Evolutionary conservation across 2,797 vertebrate genomes (phyloP), one percentile per base, ranked within the genome.

Genomic region (Betta splendens): DNA sequence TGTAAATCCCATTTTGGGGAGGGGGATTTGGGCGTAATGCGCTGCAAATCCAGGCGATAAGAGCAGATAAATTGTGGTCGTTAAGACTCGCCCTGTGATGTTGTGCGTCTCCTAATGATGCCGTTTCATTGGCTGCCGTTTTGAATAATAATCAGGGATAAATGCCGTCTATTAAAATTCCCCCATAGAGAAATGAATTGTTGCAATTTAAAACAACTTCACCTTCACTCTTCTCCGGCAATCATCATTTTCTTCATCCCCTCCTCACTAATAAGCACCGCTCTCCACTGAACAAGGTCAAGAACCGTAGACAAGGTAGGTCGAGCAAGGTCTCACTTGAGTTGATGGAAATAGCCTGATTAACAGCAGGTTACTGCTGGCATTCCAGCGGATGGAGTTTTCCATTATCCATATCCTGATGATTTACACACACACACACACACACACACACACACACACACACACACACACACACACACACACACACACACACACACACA

Each of bases 381-480:
- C 38, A 73, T 70, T 67, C 77, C 46, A 46, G 51, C 68, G 55
- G 62, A 64, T 76, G 63, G 43, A 53, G 44, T 70, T 51, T 61
- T 69, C 53, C 60, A 47, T 55, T 69, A 61, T 62, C 51, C 40
- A 39, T 58, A 54, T 49, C 42, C 42, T 59, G 64, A 74, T 77
- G 20, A 75, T 84, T 87, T 84, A 85, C 89, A 83, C 18, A 40
- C 3, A 53, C 21, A 23, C 37, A 85, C 88, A 81, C 13, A 37
- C 3, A 62, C 22, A 84, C 81, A 45, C 39, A 56, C 12, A 21
- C 51, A 49, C 36, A 40, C 3, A 85, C 62, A 77, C 29, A 15
- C 31, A 15, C 31, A 32, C 12, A 15, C 37, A 38, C 2, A 80
- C 54, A 64, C 25, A 52, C 33, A 36, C 22, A 84, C 81, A 45